These are phyloP conservation scores for Mya arenaria DNA, from an alignment of 1,140 invertebrate species.

Conservation along the genomic window DNA sequence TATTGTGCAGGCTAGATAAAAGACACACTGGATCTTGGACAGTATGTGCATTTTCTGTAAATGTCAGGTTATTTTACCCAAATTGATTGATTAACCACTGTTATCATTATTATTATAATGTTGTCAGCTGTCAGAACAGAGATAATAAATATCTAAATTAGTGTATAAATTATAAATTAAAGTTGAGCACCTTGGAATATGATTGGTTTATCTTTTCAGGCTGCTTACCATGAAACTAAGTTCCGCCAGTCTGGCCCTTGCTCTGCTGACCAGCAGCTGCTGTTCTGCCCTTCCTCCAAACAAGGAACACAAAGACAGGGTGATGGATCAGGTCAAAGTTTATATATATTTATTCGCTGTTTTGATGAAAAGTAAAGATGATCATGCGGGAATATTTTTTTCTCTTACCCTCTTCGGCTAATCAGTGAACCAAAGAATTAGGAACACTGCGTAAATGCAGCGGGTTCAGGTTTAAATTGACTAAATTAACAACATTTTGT, in stretches of 20 bases:
- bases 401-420: background rate
- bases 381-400: background rate
- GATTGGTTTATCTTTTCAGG: too few relatives aligned
- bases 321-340: constrained; percentile 82
- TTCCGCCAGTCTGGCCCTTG: constrained; percentile 61
- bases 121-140: too few relatives aligned
- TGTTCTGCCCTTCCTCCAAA: constrained; percentile 84
- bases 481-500: background rate
- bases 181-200: too few relatives aligned
- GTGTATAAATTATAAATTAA: too few relatives aligned
- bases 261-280: constrained; percentile 57
- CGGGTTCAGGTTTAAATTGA: background rate
- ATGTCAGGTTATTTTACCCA: too few relatives aligned
- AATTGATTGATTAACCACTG: too few relatives aligned
- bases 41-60: too few relatives aligned
- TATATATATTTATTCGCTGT: background rate
- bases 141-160: too few relatives aligned
- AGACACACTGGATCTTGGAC: too few relatives aligned
- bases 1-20: too few relatives aligned
- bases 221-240: constrained; percentile 64
- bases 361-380: background rate
- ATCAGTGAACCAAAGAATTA: background rate
- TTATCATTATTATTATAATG: too few relatives aligned
- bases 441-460: background rate
- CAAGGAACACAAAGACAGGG: constrained; percentile 82